phyloP scores from a whole-genome alignment of 2,797 vertebrate genomes.

The Gymnoscopelus microlampas region DNA sequence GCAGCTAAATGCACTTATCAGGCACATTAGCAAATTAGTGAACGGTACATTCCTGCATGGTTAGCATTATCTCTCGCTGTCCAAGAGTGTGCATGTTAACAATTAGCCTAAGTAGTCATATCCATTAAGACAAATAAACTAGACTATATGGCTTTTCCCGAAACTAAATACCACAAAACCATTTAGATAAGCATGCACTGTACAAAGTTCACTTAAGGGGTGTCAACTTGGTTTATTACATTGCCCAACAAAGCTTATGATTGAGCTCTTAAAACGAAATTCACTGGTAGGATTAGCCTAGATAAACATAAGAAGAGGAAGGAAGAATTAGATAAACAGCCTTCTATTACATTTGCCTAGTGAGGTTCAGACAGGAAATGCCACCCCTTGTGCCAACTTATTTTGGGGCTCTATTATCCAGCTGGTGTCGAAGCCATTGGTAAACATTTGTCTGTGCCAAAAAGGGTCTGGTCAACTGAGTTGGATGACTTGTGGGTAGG shows the following conservation, averaged over 20 bases:
- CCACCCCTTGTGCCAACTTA: too few species aligned
- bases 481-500: too few species aligned
- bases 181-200: not conserved
- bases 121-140: not conserved
- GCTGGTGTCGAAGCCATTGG: too few species aligned
- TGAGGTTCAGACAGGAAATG: too few species aligned
- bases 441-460: too few species aligned
- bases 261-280: not conserved
- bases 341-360: too few species aligned
- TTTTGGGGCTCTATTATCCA: too few species aligned
- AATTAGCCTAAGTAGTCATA: not conserved
- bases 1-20: too few species aligned
- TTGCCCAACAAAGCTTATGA: not conserved
- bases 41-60: too few species aligned
- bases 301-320: not conserved
- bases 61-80: too few species aligned
- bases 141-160: not conserved
- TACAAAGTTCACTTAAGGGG: not conserved
- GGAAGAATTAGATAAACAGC: not conserved
- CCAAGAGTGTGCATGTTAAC: not conserved
- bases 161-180: constrained; percentile 10
- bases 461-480: too few species aligned
- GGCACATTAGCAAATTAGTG: too few species aligned
- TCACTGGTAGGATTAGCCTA: not conserved
- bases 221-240: not conserved